These are phyloP conservation scores for Sitta carolinensis DNA, from an alignment of 2,797 vertebrate genomes.

Conservation along the genomic window DNA sequence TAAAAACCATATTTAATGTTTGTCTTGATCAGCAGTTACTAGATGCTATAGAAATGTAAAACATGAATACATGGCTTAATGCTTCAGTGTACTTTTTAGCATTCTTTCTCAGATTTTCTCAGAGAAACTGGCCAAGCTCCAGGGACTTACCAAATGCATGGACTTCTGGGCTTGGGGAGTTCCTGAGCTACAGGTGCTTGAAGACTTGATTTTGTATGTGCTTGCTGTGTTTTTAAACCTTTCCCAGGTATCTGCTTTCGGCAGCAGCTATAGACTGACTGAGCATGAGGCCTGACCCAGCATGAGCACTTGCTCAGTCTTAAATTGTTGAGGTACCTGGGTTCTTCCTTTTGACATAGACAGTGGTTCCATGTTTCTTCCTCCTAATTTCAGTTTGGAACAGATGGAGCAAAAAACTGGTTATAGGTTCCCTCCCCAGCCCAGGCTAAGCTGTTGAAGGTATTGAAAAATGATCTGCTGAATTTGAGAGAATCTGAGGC, in stretches of 20 bases:
- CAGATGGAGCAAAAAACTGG: background rate
- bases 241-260: background rate
- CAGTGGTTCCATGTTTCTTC: background rate
- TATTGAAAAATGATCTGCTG: background rate
- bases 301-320: background rate
- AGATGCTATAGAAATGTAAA: background rate
- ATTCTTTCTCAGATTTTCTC: background rate
- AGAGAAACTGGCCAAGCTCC: background rate
- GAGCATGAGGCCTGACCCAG: background rate
- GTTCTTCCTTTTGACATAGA: background rate
- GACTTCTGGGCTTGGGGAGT: background rate
- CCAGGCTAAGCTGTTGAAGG: background rate
- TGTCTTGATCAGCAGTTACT: background rate
- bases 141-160: background rate
- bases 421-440: background rate
- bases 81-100: background rate
- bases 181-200: background rate
- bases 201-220: background rate
- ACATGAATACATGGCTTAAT: background rate
- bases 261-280: background rate
- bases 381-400: background rate
- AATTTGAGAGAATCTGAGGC: background rate
- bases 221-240: background rate
- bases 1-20: conserved; percentile 39
- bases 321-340: background rate